Evolutionary conservation across 2,113 vertebrate genomes (phyloP).

Genomic region (Cavia aperea): DNA sequence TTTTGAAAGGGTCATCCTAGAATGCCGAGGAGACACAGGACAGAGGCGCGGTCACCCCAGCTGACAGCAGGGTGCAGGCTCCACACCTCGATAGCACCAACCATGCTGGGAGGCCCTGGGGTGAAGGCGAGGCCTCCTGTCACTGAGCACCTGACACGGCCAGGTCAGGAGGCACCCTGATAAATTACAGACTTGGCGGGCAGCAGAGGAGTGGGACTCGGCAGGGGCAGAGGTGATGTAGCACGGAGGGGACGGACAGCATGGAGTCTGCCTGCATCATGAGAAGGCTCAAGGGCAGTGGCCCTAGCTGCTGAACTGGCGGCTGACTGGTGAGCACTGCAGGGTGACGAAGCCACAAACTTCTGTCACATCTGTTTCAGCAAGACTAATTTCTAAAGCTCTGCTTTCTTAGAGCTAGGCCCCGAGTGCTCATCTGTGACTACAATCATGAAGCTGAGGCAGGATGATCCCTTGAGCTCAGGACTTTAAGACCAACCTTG

Average conservation of each 20-base stretch:
- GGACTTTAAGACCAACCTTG: no score
- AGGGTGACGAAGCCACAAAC: not conserved
- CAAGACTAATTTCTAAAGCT: not conserved
- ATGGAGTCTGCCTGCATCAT: not conserved
- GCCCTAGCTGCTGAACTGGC: not conserved
- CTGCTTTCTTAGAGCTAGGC: not conserved
- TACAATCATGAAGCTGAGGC: not conserved
- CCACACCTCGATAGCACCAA: no score
- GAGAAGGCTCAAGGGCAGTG: not conserved
- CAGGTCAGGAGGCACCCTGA: no score
- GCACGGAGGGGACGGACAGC: not conserved
- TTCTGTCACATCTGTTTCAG: not conserved
- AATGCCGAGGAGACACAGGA: constrained; percentile 58
- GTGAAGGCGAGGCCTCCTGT: no score
- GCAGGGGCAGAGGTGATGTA: not conserved
- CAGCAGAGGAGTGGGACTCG: no score
- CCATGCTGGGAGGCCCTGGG: no score
- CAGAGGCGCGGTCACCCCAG: not conserved
- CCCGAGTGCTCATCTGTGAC: not conserved
- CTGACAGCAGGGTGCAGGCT: no score
- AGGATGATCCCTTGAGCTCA: not conserved
- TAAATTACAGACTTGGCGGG: no score
- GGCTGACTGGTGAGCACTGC: fast-evolving
- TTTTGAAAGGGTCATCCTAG: constrained; percentile 95
- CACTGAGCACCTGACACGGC: no score